These are phyloP conservation scores for Netelia melanura DNA, from an alignment of 2,888 invertebrate species.

Conservation along the genomic window DNA sequence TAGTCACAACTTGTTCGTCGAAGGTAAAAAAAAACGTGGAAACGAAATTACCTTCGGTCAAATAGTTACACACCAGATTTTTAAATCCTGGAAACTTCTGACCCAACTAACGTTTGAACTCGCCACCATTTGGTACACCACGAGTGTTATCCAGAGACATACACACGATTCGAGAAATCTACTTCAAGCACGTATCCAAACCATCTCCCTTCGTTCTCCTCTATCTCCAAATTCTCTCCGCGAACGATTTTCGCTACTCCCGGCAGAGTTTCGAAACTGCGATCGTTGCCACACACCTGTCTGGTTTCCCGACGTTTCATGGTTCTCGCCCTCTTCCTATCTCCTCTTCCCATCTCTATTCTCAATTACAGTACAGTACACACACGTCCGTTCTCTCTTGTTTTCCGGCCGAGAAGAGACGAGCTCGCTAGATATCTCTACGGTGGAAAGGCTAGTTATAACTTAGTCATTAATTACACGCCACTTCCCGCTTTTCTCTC, in stretches of 20 bases:
- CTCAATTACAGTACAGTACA: conserved; percentile 10
- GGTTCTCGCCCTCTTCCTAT: conserved; percentile 1
- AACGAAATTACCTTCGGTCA: no score
- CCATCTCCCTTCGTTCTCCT: conserved; percentile 15
- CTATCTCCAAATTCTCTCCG: not conserved
- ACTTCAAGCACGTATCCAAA: not conserved
- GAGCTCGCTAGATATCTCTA: not conserved
- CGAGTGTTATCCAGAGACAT: not conserved
- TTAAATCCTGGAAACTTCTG: no score
- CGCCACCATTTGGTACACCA: not conserved
- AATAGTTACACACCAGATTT: no score
- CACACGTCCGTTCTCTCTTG: conserved; percentile 10
- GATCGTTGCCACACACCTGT: conserved; percentile 46
- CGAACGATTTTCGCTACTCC: conserved; percentile 35
- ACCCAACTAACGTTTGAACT: no score
- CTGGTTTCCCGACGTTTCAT: conserved; percentile 29
- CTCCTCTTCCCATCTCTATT: not conserved
- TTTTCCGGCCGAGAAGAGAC: conserved; percentile 3
- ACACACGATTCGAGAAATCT: not conserved
- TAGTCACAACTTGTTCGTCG: no score
- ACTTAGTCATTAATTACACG: conserved; percentile 64
- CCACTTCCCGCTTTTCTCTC: conserved; percentile 13
- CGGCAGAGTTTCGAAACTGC: conserved; percentile 44
- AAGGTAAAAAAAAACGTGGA: no score
- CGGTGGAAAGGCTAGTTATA: conserved; percentile 30